Evolutionary conservation across 1,140 invertebrate genomes (phyloP).

Genomic region (Argopecten irradians): DNA sequence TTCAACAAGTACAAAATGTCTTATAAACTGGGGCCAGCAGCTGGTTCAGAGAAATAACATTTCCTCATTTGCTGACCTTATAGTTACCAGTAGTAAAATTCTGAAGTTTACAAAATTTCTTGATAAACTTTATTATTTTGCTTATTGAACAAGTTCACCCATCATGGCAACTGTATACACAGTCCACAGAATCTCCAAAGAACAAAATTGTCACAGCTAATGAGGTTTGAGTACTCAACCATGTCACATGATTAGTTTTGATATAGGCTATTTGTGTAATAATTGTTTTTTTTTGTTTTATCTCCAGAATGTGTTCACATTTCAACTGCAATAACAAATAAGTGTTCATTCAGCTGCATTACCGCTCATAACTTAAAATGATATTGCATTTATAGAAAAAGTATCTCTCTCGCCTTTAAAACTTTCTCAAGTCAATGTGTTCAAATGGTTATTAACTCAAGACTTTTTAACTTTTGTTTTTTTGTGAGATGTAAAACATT

Average conservation of each 20-base stretch:
- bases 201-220: neutral
- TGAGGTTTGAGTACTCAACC: neutral
- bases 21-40: no score
- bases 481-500: neutral
- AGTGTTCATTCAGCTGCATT: slow-evolving; percentile 15
- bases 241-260: neutral
- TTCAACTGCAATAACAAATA: neutral
- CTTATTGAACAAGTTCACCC: no score
- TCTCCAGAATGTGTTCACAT: neutral
- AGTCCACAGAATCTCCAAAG: no score
- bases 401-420: neutral
- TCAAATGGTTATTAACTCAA: neutral
- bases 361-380: neutral
- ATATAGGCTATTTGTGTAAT: neutral
- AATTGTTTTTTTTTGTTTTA: neutral
- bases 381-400: slow-evolving; percentile 5
- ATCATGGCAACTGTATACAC: no score
- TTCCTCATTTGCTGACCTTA: no score
- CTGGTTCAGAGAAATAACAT: no score
- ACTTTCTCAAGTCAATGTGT: slow-evolving; percentile 6
- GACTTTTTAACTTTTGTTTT: neutral
- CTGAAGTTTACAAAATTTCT: no score
- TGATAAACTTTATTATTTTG: no score
- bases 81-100: neutral
- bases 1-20: no score